phyloP scores from a whole-genome alignment of 2,888 invertebrate species.

The Autographa gamma region DNA sequence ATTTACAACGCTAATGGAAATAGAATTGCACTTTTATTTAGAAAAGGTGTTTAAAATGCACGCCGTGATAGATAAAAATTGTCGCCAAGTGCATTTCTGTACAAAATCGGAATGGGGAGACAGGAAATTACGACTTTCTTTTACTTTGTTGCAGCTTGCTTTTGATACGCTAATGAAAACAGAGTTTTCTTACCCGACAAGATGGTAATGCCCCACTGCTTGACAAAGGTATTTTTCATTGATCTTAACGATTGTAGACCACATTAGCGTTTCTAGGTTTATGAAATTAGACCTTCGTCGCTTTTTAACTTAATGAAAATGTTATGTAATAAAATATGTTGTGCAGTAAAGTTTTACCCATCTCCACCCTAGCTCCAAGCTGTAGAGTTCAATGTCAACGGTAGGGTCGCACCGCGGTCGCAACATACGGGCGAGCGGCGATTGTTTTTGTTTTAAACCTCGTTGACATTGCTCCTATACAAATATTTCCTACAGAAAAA shows the following conservation, averaged over 20 bases:
- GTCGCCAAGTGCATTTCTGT: background rate
- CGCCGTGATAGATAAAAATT: background rate
- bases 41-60: conserved; percentile 23
- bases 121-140: background rate
- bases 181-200: background rate
- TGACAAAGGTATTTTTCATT: too few relatives aligned
- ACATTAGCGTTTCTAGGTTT: too few relatives aligned
- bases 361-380: conserved; percentile 56
- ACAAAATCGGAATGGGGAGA: background rate
- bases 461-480: conserved; percentile 36
- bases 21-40: conserved; percentile 13
- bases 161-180: background rate
- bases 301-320: background rate
- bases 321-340: background rate
- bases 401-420: conserved; percentile 74
- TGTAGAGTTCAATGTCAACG: conserved; percentile 85
- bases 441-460: conserved; percentile 50
- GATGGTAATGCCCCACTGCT: too few relatives aligned
- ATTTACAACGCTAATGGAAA: conserved; percentile 25
- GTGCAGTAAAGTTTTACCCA: conserved; percentile 43
- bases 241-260: too few relatives aligned
- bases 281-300: background rate
- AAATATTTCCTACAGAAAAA: conserved; percentile 51
- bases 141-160: background rate
- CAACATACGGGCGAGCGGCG: conserved; percentile 72